These are phyloP conservation scores for Ellobium chinense DNA, from an alignment of 2,888 invertebrate genomes.

Conservation along the genomic window DNA sequence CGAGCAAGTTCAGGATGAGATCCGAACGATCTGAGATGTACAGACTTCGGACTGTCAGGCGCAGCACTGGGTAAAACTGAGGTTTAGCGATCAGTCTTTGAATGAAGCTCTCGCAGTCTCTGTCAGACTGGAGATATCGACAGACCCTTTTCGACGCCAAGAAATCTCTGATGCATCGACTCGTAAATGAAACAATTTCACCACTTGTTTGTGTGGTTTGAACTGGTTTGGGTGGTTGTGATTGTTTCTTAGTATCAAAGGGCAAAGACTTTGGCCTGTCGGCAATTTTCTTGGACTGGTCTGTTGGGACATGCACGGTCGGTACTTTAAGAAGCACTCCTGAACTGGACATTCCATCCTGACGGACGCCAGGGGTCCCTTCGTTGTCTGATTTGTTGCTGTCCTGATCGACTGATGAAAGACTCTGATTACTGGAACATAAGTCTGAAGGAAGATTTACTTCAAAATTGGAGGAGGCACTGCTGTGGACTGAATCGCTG, in stretches of 20 bases:
- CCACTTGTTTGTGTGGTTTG: conserved; percentile 35
- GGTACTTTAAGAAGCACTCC: conserved; percentile 36
- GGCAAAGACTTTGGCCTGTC: conserved; percentile 33
- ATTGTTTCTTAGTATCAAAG: conserved; percentile 15
- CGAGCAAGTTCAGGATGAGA: conserved; percentile 47
- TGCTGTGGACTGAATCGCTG: conserved; percentile 40
- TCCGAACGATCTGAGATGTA: conserved; percentile 39
- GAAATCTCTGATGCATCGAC: conserved; percentile 54
- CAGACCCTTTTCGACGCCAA: conserved; percentile 54
- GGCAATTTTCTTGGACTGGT: conserved; percentile 18
- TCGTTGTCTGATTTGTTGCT: conserved; percentile 5
- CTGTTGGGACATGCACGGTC: background rate
- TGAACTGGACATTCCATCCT: background rate
- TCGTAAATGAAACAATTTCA: conserved; percentile 51
- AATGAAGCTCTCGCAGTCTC: conserved; percentile 48
- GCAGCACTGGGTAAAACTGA: conserved; percentile 51
- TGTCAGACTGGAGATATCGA: conserved; percentile 50
- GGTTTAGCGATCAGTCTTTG: conserved; percentile 47
- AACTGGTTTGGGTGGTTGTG: background rate
- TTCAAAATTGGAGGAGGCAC: conserved; percentile 26
- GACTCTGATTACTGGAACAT: conserved; percentile 35
- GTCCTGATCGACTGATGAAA: conserved; percentile 1
- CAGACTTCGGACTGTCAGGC: conserved; percentile 43
- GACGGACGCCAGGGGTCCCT: background rate
- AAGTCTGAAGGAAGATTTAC: conserved; percentile 21